These are phyloP conservation scores for Microtus montanus DNA, from an alignment of 2,113 vertebrate genomes.

Conservation along the genomic window DNA sequence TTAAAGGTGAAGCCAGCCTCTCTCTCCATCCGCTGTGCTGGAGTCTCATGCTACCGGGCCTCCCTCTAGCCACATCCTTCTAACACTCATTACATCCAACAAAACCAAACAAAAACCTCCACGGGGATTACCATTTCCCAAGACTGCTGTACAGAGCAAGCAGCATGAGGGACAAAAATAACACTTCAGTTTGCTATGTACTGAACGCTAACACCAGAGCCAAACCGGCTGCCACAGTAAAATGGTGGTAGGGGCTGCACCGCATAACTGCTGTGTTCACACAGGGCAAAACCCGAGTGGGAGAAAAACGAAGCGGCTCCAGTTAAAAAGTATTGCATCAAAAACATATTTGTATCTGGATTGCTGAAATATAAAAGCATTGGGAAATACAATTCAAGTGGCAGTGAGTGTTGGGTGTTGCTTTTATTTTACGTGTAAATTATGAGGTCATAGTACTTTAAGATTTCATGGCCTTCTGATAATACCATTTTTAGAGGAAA, in stretches of 20 bases:
- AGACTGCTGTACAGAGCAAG: not conserved
- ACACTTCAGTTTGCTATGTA: not conserved
- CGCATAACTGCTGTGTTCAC: not conserved
- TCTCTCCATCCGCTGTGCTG: not conserved
- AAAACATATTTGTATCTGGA: slow-evolving; percentile 1
- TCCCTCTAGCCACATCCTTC: not conserved
- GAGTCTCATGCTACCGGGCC: not conserved
- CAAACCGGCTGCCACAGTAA: not conserved
- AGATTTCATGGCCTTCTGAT: not conserved
- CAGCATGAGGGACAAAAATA: not conserved
- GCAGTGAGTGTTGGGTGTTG: not conserved
- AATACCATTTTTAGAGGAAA: not conserved
- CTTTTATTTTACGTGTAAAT: not conserved
- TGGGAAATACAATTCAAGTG: not conserved
- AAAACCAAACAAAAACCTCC: not conserved
- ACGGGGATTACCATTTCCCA: not conserved
- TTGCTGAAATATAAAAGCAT: slow-evolving; percentile 7
- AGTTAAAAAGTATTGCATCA: not conserved
- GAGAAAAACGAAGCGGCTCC: not conserved
- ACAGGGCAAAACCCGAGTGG: not conserved
- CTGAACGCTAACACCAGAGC: not conserved
- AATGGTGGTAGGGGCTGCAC: not conserved
- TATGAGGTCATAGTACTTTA: not conserved
- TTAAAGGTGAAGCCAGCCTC: not conserved
- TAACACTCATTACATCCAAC: not conserved